Percentiles rank a stretch among this genome's conserved stretches.
Evolutionary conservation across 2,113 vertebrate genomes (phyloP).

Genomic region (Toxotes chatareus): DNA sequence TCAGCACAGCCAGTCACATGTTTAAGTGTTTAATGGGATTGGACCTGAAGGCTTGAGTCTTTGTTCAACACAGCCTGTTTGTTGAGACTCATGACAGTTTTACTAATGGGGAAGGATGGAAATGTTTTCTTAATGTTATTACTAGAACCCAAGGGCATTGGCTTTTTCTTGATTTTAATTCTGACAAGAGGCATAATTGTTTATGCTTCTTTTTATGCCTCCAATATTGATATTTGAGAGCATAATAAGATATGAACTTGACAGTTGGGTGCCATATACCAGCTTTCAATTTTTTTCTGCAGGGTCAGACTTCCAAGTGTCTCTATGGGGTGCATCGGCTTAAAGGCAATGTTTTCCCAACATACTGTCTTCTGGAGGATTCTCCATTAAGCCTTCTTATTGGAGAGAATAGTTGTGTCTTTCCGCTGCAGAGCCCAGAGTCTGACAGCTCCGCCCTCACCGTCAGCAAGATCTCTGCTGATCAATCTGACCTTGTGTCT

Average conservation of each 20-base stretch:
- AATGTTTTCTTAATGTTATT: slow-evolving; percentile 1
- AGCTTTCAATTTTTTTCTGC: slow-evolving; percentile 2
- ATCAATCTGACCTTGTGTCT: slow-evolving; percentile 50
- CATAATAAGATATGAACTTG: too few species aligned
- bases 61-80: slow-evolving; percentile 43
- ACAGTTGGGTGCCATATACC: too few species aligned
- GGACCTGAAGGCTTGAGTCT: slow-evolving; percentile 47
- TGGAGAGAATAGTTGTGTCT: slow-evolving; percentile 25
- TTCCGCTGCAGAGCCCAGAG: slow-evolving; percentile 18
- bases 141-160: not conserved
- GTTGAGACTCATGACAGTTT: slow-evolving; percentile 42
- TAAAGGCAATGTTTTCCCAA: slow-evolving; percentile 38
- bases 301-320: not conserved
- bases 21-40: slow-evolving; percentile 76
- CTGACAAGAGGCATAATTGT: not conserved
- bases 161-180: not conserved
- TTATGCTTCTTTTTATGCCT: too few species aligned
- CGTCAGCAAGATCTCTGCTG: slow-evolving; percentile 54
- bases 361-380: slow-evolving; percentile 4
- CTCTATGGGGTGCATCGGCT: not conserved
- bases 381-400: slow-evolving; percentile 19
- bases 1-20: slow-evolving; percentile 69
- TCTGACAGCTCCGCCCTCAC: slow-evolving; percentile 31
- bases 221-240: too few species aligned
- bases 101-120: slow-evolving; percentile 9